phyloP scores from a whole-genome alignment of 1,140 invertebrate genomes.

The Propsilocerus akamusi region DNA sequence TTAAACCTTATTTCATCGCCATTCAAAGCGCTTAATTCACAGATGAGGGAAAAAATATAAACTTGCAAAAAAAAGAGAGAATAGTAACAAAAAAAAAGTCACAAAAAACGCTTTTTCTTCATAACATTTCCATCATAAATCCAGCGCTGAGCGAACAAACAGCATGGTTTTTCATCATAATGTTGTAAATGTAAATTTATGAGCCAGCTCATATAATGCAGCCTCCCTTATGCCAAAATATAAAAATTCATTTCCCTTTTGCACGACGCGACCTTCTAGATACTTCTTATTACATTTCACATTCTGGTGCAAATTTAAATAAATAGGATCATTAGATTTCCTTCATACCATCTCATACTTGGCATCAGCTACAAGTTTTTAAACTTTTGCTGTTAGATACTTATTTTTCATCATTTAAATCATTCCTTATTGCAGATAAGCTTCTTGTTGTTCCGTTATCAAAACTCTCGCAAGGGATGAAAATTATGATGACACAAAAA shows the following conservation, averaged over 20 bases:
- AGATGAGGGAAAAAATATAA: no score
- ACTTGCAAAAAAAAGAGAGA: no score
- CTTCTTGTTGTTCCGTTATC: no score
- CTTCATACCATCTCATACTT: neutral
- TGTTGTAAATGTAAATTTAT: constrained; percentile 1
- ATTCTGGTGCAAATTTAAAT: constrained; percentile 2
- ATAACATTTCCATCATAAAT: neutral
- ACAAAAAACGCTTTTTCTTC: neutral
- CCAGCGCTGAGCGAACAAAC: neutral
- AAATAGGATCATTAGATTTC: constrained; percentile 3
- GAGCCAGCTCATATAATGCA: neutral
- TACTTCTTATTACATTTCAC: neutral
- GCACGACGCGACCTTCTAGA: neutral
- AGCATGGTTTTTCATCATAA: constrained; percentile 4
- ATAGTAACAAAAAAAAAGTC: neutral
- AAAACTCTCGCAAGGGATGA: no score
- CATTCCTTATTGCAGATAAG: no score
- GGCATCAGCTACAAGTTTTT: neutral
- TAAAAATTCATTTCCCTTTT: neutral
- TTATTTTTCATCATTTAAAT: constrained; percentile 2
- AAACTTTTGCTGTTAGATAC: neutral
- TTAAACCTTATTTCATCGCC: no score
- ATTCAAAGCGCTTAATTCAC: no score
- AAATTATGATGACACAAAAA: no score
- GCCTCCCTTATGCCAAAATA: neutral